Conservation (phyloP, 1,140 invertebrate species). For the Caerostris darwini region DNA sequence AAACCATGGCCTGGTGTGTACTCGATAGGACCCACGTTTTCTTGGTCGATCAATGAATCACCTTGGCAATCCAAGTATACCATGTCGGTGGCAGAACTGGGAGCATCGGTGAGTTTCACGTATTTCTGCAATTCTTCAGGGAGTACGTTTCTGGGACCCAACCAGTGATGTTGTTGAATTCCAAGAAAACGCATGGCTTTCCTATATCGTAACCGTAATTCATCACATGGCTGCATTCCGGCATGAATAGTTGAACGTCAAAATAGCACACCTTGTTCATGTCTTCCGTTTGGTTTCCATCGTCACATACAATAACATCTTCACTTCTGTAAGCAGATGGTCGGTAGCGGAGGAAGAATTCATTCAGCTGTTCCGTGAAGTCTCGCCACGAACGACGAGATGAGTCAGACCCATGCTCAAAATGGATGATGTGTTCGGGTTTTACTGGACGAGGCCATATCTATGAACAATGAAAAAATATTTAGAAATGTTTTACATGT, state of each 20-base stretch:
- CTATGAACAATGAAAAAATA: background rate
- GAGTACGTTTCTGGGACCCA: conserved; percentile 75
- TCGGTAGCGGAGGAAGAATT: conserved; percentile 65
- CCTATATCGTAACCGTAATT: conserved; percentile 79
- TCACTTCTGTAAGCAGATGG: conserved; percentile 10
- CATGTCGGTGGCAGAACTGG: conserved; percentile 27
- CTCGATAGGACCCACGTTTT: conserved; percentile 76
- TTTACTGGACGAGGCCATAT: conserved; percentile 74
- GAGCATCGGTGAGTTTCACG: conserved; percentile 12
- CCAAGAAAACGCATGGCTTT: conserved; percentile 78
- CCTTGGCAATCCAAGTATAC: conserved; percentile 78
- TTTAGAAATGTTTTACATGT: too few relatives aligned
- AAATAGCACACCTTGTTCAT: conserved; percentile 61
- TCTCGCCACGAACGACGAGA: conserved; percentile 71
- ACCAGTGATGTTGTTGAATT: conserved; percentile 76
- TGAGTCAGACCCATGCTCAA: conserved; percentile 75
- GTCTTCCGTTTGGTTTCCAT: background rate
- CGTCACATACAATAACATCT: conserved; percentile 64
- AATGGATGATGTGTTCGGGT: conserved; percentile 76
- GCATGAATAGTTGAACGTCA: conserved; percentile 40
- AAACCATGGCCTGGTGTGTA: conserved; percentile 78
- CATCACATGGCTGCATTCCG: conserved; percentile 72
- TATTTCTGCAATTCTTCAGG: conserved; percentile 83
- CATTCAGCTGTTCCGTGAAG: conserved; percentile 72
- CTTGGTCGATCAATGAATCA: conserved; percentile 76